A percentile compares a stretch with the other conserved stretches of the same genome.
These are phyloP conservation scores for Uropsilus gracilis DNA, from an alignment of 2,113 vertebrate species.

Conservation along the genomic window DNA sequence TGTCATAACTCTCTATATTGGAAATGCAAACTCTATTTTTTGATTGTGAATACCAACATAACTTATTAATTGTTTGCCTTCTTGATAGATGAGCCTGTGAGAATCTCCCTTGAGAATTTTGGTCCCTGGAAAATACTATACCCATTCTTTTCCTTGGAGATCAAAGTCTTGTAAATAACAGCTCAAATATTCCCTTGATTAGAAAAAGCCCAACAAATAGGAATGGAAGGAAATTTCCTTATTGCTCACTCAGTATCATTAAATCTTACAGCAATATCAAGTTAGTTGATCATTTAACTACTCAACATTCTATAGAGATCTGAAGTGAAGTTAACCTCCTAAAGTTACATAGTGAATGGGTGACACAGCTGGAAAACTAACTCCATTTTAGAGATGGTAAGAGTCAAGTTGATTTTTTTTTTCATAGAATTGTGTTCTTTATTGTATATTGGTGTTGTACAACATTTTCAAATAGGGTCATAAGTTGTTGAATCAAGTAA, in stretches of 20 bases:
- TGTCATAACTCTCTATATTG: no score
- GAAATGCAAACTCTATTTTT: no score
- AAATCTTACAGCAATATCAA: not conserved
- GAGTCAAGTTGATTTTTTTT: not conserved
- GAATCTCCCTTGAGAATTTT: not conserved
- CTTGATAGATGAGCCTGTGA: not conserved
- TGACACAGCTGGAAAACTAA: not conserved
- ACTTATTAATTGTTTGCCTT: not conserved
- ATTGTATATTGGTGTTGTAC: no score
- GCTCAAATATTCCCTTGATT: not conserved
- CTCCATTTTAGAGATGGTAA: not conserved
- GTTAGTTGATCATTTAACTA: not conserved
- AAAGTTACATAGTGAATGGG: not conserved
- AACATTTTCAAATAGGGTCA: no score
- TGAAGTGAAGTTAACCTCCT: not conserved
- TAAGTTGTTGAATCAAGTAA: no score
- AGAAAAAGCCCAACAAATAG: not conserved
- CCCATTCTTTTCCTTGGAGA: not conserved
- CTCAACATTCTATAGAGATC: not conserved
- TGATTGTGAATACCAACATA: not conserved
- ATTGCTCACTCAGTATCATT: not conserved
- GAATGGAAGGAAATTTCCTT: not conserved
- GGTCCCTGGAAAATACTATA: not conserved
- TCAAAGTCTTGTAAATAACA: not conserved
- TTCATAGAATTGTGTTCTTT: no score